Evolutionary conservation across 2,797 vertebrate species (phyloP), one percentile per base, ranked within the genome.

Genomic region (Megaceryle alcyon): DNA sequence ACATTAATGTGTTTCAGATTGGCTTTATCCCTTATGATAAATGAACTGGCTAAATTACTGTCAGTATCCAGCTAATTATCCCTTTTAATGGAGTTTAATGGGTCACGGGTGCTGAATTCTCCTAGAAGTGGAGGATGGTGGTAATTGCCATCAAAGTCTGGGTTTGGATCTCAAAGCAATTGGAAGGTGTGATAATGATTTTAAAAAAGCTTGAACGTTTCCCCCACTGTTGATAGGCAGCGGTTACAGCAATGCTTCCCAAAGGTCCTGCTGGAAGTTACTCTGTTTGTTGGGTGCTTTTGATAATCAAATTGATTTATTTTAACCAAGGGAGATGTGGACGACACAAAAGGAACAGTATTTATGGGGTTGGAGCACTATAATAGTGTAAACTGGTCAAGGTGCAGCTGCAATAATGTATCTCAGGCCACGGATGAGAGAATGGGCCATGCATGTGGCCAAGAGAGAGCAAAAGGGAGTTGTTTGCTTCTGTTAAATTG

Each of bases 11-110:
- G 28, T 64, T 94, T 85, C 54, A 37, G 64, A 21, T 54, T 88
- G 68, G n/a, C 57, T 93, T 82, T 86, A 81, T 90, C 56, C 43
- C 51, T 84, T 76, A 69, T 92, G 86, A 66, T 94, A 96, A 95
- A 94, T 51, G 73, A 82, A 86, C 69, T 90, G 78, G 37, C 49
- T 94, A 80, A 94, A 89, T 87, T 95, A 76, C 87, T 80, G 71
- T 77, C 79, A 83, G 54, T 72, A 64, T 80, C 20, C 78, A 81
- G 82, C 75, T 94, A 84, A 94, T 86, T 96, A 82, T 92, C 61
- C 88, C 81, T 72, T 92, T 85, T 73, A 54, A 68, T 1, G 0
- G 79, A 81, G 79, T 85, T 95, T 94, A 96, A 90, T 91, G 90
- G 86, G 43, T 60, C 90, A 84, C 3, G 15, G 71, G 29, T 66